Percentiles rank a stretch among this genome's conserved stretches.
These are phyloP conservation scores for Acrobasis repandana DNA, from an alignment of 2,888 invertebrate species.

Conservation along the genomic window DNA sequence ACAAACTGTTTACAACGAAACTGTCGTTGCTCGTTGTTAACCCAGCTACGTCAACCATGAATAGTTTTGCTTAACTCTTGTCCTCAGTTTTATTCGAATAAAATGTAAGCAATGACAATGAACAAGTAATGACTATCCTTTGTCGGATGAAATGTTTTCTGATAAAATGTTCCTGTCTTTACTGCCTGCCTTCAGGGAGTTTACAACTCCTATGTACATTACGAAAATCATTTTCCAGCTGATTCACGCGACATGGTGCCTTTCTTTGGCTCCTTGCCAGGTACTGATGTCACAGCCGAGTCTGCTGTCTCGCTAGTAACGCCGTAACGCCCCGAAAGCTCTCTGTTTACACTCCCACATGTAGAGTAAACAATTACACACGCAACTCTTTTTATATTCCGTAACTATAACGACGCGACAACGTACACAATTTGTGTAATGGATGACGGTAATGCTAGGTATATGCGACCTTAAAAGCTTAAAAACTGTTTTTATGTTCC, in stretches of 20 bases:
- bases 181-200: no score
- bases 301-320: background rate
- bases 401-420: slow-evolving; percentile 14
- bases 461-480: background rate
- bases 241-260: background rate
- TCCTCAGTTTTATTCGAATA: no score
- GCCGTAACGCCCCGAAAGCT: background rate
- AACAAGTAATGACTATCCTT: no score
- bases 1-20: no score
- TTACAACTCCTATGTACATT: no score
- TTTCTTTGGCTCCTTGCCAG: slow-evolving; percentile 3
- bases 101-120: no score
- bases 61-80: no score
- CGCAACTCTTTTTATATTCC: background rate
- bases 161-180: no score
- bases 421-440: slow-evolving; percentile 5
- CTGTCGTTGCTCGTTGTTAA: background rate
- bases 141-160: no score
- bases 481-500: slow-evolving; percentile 1
- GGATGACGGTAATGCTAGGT: background rate
- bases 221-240: background rate
- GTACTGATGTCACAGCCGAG: slow-evolving; percentile 4
- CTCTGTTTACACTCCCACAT: background rate
- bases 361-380: slow-evolving; percentile 16
- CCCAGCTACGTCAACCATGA: background rate